Base-by-base conservation (phyloP, 1,140 invertebrate species). In the Holcopasites calliopsidis region DNA sequence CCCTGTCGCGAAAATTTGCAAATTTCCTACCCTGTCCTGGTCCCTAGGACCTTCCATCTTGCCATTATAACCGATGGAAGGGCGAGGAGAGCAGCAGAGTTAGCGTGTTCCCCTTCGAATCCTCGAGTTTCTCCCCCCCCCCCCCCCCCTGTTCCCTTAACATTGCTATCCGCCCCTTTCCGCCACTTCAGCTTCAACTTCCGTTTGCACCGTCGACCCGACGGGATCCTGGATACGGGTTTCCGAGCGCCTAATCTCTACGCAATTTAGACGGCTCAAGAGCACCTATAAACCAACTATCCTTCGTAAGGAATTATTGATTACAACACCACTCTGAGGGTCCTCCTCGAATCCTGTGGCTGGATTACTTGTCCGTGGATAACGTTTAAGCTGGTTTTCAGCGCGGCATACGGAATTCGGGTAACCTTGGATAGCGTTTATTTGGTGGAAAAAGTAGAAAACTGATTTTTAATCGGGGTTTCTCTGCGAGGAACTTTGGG, bases 1-100 rank as follows among this genome's bases (percentile, higher is more conserved):
- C 87, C 86, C 87, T 85, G 83, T 88, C 83, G 77, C 72, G 87
- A 88, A 90, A 91, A 89, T 90, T 91, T 89, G 87, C 88, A 89
- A 90, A 91, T 91, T 90, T 90, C 88, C 87, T 84, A 84, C 81
- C 68, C n/a, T 42, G 77, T 8, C 38, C 40, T 26, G 23, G 21
- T 38, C 60, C 79, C 64, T 55, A 33, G 40, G 70, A 62, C 80
- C 80, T 71, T 69, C 76, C 73, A 79, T 80, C 83, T 83, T 78
- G 79, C 76, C 70, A 70, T 82, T 83, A 70, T 83, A 83, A 83
- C 69, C 65, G 55, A 69, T 28, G 70, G 55, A 54, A 61, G 16
- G 47, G 64, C 21, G 49, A n/a, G 35, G 26, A 2, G n/a, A 13
- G n/a, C 6, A 3, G n/a, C n/a, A n/a, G n/a, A n/a, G n/a, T n/a